phyloP scores from a whole-genome alignment of 2,113 vertebrate genomes.

The Talpa occidentalis region DNA sequence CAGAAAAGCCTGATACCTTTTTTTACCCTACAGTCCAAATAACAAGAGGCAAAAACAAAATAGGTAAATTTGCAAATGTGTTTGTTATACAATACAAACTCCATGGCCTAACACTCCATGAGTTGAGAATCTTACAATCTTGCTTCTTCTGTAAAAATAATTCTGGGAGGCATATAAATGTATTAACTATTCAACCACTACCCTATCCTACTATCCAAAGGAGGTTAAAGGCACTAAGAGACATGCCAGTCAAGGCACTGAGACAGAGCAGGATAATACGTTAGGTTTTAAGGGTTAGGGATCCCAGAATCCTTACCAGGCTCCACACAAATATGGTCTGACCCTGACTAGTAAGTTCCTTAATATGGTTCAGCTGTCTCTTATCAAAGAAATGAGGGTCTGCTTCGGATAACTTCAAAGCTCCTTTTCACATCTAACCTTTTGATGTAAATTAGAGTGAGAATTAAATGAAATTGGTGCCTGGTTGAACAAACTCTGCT shows the following conservation, averaged over 20 bases:
- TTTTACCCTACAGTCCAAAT: no score
- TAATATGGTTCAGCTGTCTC: not conserved
- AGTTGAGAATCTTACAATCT: not conserved
- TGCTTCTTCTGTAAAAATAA: conserved; percentile 34
- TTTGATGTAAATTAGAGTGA: not conserved
- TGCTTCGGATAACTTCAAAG: not conserved
- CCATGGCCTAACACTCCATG: not conserved
- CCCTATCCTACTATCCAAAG: not conserved
- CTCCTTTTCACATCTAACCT: not conserved
- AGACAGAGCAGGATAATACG: not conserved
- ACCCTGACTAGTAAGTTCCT: not conserved
- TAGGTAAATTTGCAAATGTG: not conserved
- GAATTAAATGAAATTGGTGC: not conserved
- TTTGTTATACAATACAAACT: not conserved
- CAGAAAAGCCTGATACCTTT: no score
- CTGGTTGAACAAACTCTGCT: not conserved
- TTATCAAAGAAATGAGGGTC: not conserved
- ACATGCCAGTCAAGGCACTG: not conserved
- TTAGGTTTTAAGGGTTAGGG: not conserved
- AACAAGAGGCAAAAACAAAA: conserved; percentile 17
- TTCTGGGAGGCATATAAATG: not conserved
- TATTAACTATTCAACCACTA: not conserved
- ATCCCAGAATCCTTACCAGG: not conserved
- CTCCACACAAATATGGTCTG: not conserved
- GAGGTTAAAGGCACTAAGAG: not conserved